phyloP scores from a whole-genome alignment of 2,797 vertebrate species.

The Gobio occitaniae region DNA sequence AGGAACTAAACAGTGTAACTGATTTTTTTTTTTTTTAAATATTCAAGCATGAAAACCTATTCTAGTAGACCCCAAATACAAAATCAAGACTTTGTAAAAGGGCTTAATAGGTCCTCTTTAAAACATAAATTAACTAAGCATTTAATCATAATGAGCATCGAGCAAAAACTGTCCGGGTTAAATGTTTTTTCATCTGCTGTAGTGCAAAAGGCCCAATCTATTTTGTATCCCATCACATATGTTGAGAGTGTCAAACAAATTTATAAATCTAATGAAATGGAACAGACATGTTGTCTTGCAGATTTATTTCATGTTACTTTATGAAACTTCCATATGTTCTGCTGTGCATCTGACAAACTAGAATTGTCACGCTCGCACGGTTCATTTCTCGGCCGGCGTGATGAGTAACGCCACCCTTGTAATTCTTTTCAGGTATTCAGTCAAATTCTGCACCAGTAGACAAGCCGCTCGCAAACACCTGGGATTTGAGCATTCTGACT shows the following conservation, averaged over 20 bases:
- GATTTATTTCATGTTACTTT: conserved; percentile 46
- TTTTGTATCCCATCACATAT: conserved; percentile 35
- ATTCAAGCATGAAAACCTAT: neutral
- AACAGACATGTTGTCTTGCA: conserved; percentile 44
- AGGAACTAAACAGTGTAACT: too few species aligned
- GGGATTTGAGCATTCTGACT: conserved; percentile 56
- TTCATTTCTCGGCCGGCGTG: conserved; percentile 29
- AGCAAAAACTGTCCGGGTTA: conserved; percentile 9
- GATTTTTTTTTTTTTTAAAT: too few species aligned
- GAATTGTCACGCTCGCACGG: neutral
- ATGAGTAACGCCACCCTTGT: conserved; percentile 33
- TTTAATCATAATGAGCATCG: neutral
- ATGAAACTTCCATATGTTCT: conserved; percentile 46
- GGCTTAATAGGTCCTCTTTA: neutral
- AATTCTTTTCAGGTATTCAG: conserved; percentile 49
- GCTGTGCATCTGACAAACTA: conserved; percentile 21
- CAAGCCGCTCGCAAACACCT: conserved; percentile 28
- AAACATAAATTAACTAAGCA: neutral
- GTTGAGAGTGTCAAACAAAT: conserved; percentile 13
- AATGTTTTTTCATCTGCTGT: conserved; percentile 11
- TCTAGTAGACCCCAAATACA: neutral
- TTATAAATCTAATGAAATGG: conserved; percentile 45
- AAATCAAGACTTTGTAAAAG: neutral
- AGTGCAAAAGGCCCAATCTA: conserved; percentile 8
- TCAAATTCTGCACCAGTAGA: conserved; percentile 34